These are phyloP conservation scores for Chrysolina haemoptera DNA, from an alignment of 2,888 invertebrate species.

Conservation along the genomic window DNA sequence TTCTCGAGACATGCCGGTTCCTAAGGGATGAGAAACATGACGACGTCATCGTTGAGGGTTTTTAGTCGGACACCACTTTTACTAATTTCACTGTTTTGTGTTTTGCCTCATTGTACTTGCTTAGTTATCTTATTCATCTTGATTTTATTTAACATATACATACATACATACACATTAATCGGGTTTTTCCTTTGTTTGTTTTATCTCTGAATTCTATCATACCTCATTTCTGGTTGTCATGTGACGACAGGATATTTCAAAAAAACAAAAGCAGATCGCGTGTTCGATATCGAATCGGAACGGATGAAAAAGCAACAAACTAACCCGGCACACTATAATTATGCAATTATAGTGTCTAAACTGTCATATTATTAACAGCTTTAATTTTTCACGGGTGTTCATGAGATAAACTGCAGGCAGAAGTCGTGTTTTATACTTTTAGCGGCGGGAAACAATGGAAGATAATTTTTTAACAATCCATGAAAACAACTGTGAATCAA, in stretches of 20 bases:
- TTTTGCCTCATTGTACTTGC: too few species aligned
- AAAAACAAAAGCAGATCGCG: conserved; percentile 7
- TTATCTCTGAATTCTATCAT: not conserved
- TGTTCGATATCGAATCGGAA: not conserved
- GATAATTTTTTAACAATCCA: not conserved
- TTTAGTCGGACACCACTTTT: not conserved
- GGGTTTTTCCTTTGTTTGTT: too few species aligned
- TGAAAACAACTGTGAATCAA: not conserved
- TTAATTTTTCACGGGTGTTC: not conserved
- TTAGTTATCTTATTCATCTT: too few species aligned
- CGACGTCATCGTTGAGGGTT: conserved; percentile 8
- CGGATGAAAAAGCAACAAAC: conserved; percentile 6
- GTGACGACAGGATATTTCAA: not conserved
- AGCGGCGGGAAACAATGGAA: not conserved
- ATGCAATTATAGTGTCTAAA: not conserved
- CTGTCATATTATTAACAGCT: not conserved
- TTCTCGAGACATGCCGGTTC: conserved; percentile 30
- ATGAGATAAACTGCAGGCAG: not conserved
- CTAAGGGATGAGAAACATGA: conserved; percentile 16
- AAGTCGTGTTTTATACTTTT: not conserved
- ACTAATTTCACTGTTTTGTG: too few species aligned
- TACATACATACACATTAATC: too few species aligned
- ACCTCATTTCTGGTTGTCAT: not conserved
- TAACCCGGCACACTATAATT: not conserved
- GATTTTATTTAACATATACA: too few species aligned